Base-by-base conservation (phyloP, 2,113 vertebrate genomes). In the Struthio camelus region DNA sequence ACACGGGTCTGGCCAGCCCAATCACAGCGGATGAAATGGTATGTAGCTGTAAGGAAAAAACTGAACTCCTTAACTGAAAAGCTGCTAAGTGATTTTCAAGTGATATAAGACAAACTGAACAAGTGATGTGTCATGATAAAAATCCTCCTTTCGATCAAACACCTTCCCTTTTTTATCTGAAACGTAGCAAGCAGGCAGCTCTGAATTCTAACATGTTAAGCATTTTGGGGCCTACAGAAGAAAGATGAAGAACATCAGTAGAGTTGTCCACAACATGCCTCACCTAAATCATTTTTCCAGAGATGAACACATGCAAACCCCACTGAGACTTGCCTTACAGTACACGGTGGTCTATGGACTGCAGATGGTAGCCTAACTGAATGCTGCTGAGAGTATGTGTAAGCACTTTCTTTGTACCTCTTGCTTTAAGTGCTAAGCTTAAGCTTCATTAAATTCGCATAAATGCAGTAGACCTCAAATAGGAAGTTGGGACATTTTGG, bases 361-460 rank as follows among this genome's bases (percentile, higher is more conserved):
- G 48, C 9, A 85, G 67, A 80, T 46, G 80, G 79, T 6, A 91
- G n/a, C 46, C 32, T 36, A 28, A 92, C 3, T 66, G 40, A 84
- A 36, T 96, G 83, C 76, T 90, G 56, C 78, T 91, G 85, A 50
- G 38, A 96, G 80, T 48, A 16, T 40, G n/a, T 71, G 75, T 10
- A 28, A 92, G 85, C 54, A 3, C 70, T 87, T 87, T 66, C 56
- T 53, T 84, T 0, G 0, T 7, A 10, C 30, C 59, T 71, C 73
- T 56, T 16, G 28, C 66, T 91, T 64, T 44, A 75, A 23, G 54
- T 66, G 64, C 61, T 83, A 70, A 91, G 86, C 70, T 44, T 69
- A 64, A 81, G 91, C 93, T 94, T 90, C 85, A 89, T 70, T 96
- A 84, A 94, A 84, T 24, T 92, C 89, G 77, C 59, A 76, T 77